Evolutionary conservation across 2,888 invertebrate species (phyloP).

Genomic region (Melipona beecheii): DNA sequence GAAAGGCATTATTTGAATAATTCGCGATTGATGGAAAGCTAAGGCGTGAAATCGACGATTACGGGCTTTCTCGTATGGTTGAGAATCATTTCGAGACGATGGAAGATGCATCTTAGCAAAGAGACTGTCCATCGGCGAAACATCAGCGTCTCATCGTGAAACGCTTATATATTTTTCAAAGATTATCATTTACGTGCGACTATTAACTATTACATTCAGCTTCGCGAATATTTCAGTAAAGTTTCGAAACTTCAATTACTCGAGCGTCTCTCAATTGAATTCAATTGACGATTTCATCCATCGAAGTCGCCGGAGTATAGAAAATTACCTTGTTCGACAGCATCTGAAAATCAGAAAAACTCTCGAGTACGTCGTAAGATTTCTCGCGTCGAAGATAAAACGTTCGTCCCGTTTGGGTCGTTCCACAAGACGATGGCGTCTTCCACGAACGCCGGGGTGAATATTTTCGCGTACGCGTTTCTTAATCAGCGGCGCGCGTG

Average conservation of each 20-base stretch:
- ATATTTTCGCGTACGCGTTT: slow-evolving; percentile 12
- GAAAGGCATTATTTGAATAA: not conserved
- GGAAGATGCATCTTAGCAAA: too few relatives aligned
- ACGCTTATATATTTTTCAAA: too few relatives aligned
- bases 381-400: not conserved
- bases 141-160: not conserved
- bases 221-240: too few relatives aligned
- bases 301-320: not conserved
- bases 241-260: too few relatives aligned
- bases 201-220: too few relatives aligned
- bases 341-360: too few relatives aligned
- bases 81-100: not conserved
- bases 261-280: too few relatives aligned
- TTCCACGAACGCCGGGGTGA: not conserved
- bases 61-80: not conserved
- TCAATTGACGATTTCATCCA: too few relatives aligned
- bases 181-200: not conserved
- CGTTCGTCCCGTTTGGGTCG: not conserved
- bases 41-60: not conserved
- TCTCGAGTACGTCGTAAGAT: too few relatives aligned
- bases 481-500: slow-evolving; percentile 4
- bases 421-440: not conserved
- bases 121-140: not conserved
- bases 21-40: not conserved
- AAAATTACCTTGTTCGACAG: too few relatives aligned